A percentile compares a stretch with the other conserved stretches of the same genome.
phyloP scores from a whole-genome alignment of 2,888 invertebrate genomes.

The Diabrotica balteata region DNA sequence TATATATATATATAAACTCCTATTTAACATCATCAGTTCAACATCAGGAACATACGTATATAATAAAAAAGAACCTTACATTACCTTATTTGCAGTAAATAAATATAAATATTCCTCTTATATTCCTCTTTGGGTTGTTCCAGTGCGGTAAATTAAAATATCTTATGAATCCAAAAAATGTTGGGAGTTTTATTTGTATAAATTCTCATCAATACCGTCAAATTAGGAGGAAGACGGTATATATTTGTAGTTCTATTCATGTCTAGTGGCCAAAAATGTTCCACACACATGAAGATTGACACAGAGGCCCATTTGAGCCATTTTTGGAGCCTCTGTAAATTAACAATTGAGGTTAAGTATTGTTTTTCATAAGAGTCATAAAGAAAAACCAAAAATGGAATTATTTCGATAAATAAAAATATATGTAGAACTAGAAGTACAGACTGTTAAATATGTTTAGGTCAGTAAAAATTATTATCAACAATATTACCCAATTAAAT shows the following conservation, averaged over 20 bases:
- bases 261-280: conserved; percentile 47
- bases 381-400: conserved; percentile 39
- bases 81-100: conserved; percentile 17
- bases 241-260: conserved; percentile 43
- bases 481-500: too few relatives aligned
- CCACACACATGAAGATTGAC: conserved; percentile 50
- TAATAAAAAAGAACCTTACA: conserved; percentile 10
- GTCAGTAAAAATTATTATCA: too few relatives aligned
- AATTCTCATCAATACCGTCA: conserved; percentile 40
- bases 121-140: conserved; percentile 19
- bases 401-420: too few relatives aligned
- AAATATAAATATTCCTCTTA: conserved; percentile 14
- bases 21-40: background rate
- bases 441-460: too few relatives aligned
- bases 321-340: conserved; percentile 60
- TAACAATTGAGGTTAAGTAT: conserved; percentile 61
- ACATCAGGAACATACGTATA: background rate
- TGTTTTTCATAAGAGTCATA: conserved; percentile 35
- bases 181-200: conserved; percentile 39
- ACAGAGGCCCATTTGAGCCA: conserved; percentile 48
- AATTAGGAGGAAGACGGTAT: conserved; percentile 36
- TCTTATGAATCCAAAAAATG: conserved; percentile 44
- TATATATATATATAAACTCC: too few relatives aligned
- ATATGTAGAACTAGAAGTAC: too few relatives aligned
- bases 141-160: conserved; percentile 30